These are phyloP conservation scores for Hippoglossus hippoglossus DNA, from an alignment of 2,797 vertebrate genomes.

Conservation along the genomic window DNA sequence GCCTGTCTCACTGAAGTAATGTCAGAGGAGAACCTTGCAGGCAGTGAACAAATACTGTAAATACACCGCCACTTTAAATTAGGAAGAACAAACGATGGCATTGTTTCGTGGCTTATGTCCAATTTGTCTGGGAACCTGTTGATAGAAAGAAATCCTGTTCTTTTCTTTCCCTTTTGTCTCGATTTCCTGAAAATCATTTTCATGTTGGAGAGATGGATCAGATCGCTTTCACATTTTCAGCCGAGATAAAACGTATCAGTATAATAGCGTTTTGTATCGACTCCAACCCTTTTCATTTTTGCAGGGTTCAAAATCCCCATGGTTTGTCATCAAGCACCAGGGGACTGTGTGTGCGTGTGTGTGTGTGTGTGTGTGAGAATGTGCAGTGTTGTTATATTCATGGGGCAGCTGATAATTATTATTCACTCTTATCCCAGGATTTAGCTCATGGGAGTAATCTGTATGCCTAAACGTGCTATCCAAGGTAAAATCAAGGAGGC, in stretches of 20 bases:
- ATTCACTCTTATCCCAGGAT: constrained; percentile 18
- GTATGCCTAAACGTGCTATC: background rate
- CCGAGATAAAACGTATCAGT: constrained; percentile 15
- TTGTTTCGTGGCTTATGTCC: constrained; percentile 12
- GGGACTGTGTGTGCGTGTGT: constrained; percentile 4
- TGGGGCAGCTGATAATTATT: constrained; percentile 16
- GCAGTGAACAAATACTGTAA: constrained; percentile 31
- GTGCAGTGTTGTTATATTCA: constrained; percentile 10
- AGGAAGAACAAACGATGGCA: constrained; percentile 29
- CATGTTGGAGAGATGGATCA: constrained; percentile 17
- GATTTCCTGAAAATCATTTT: constrained; percentile 19
- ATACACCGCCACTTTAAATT: constrained; percentile 44
- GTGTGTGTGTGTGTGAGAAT: background rate
- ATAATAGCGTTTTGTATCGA: constrained; percentile 12
- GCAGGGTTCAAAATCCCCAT: constrained; percentile 20
- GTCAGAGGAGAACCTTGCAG: constrained; percentile 31
- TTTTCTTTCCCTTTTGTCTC: constrained; percentile 5
- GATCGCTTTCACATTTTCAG: constrained; percentile 32
- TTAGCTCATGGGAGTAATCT: constrained; percentile 16
- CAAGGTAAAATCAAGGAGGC: constrained; percentile 18
- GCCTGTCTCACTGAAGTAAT: constrained; percentile 26
- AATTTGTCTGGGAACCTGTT: constrained; percentile 36
- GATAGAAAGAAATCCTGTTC: constrained; percentile 9
- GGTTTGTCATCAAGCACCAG: constrained; percentile 14
- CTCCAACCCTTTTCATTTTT: constrained; percentile 24